Base-by-base conservation (phyloP, 1,140 invertebrate genomes). In the Battus philenor region DNA sequence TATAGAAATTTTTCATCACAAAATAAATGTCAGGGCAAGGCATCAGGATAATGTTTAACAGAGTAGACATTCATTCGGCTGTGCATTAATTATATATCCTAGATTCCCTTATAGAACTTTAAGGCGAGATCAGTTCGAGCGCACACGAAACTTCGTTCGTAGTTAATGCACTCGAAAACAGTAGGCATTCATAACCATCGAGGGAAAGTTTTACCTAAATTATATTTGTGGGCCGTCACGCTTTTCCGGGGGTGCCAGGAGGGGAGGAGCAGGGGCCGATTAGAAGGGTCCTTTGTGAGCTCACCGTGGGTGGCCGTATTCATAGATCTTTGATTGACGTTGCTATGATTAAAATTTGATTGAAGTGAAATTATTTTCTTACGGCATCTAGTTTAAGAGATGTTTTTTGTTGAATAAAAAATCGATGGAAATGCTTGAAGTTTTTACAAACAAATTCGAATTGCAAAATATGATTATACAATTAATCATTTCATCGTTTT, bases 171-270 rank as follows among this genome's bases (percentile, higher is more conserved):
- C 62, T 69, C 59, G 57, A 69, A 62, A 69, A 70, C 65, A 60
- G 57, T 66, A 67, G 60, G 59, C 61, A 67, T 66, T 63, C 58
- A 68, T 65, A 71, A 62, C 56, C 47, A 68, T 59, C 59, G 70
- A 68, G 78, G 68, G 72, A 76, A 80, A 80, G 62, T 79, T 79
- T 80, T 74, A 78, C 68, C 77, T 78, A 76, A 81, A 83, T 85
- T 85, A 81, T 85, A 85, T 85, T 84, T 85, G 79, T 83, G 81
- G 78, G 77, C 76, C 81, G 78, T 83, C 81, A 85, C 75, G 78
- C 67, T 78, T 70, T 72, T 70, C 70, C 68, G 59, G 63, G 65
- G 68, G 48, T 13, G 34, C 16, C 16, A 15, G 38, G 41, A 50
- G 34, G 10, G 29, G 41, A 46, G 44, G 63, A 54, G 51, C 51